Evolutionary conservation across 2,113 vertebrate genomes (phyloP).

Genomic region (Turdus rufiventris): DNA sequence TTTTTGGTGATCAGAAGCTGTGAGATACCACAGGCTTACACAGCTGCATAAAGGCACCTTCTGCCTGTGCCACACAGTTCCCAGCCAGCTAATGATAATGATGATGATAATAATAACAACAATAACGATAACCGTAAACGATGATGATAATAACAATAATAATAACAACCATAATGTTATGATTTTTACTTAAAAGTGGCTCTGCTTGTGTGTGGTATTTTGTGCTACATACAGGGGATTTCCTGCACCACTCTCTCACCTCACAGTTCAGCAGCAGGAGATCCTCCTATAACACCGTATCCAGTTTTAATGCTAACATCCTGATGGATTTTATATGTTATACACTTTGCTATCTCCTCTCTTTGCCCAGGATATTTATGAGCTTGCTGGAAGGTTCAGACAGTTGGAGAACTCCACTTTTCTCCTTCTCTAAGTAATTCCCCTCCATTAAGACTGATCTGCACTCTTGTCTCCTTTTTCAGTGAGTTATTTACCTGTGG

Average conservation of each 20-base stretch:
- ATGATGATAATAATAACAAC: not conserved
- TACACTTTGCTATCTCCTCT: not conserved
- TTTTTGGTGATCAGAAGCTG: not conserved
- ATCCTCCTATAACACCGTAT: not conserved
- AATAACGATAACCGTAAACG: not conserved
- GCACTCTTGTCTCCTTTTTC: not conserved
- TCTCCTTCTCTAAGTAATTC: not conserved
- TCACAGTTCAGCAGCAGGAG: accelerated
- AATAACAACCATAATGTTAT: not conserved
- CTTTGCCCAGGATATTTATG: not conserved
- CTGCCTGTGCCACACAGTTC: not conserved
- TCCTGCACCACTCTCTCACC: not conserved
- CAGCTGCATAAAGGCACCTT: not conserved
- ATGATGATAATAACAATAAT: not conserved
- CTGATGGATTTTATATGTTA: not conserved
- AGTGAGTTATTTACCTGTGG: not conserved
- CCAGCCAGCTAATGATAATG: not conserved
- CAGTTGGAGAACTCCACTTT: not conserved
- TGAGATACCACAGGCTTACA: not conserved
- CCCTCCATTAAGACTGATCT: not conserved
- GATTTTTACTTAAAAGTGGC: not conserved
- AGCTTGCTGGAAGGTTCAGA: not conserved
- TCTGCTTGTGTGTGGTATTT: not conserved
- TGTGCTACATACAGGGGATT: not conserved
- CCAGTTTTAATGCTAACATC: not conserved